Percentiles rank a stretch among this genome's conserved stretches.
phyloP scores from a whole-genome alignment of 1,140 invertebrate genomes.

The Globodera ellingtonae region DNA sequence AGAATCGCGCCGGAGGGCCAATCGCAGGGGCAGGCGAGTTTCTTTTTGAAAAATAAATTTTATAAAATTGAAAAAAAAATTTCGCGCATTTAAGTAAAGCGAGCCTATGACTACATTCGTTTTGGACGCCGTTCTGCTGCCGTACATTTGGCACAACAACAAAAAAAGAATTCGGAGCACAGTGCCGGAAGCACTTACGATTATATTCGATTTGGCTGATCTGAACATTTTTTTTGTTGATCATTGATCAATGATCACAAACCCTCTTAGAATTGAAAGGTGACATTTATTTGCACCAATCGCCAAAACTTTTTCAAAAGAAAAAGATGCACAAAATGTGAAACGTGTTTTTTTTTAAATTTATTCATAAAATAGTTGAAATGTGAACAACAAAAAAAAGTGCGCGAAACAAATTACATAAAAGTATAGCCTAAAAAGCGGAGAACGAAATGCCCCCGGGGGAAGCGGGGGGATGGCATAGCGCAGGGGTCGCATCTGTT shows the following conservation, averaged over 20 bases:
- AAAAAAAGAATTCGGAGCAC: neutral
- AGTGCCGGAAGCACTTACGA: conserved; percentile 1
- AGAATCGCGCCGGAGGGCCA: neutral
- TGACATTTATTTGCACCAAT: too few species aligned
- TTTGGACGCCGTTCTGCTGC: neutral
- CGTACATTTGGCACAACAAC: neutral
- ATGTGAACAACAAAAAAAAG: too few species aligned
- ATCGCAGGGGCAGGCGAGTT: neutral
- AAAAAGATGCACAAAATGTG: too few species aligned
- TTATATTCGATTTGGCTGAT: conserved; percentile 10
- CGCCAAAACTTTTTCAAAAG: too few species aligned
- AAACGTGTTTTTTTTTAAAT: too few species aligned
- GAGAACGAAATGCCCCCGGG: too few species aligned
- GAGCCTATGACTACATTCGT: conserved; percentile 6
- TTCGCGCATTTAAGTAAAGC: neutral
- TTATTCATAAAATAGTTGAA: too few species aligned
- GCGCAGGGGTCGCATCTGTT: too few species aligned
- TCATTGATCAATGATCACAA: neutral
- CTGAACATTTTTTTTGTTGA: neutral
- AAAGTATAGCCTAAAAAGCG: too few species aligned
- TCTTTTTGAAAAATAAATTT: neutral
- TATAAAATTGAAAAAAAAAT: neutral
- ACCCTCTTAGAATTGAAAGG: neutral
- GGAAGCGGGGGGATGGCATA: too few species aligned
- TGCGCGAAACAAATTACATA: too few species aligned